These are phyloP conservation scores for Oxytorus armatus DNA, from an alignment of 2,888 invertebrate genomes.

Conservation along the genomic window DNA sequence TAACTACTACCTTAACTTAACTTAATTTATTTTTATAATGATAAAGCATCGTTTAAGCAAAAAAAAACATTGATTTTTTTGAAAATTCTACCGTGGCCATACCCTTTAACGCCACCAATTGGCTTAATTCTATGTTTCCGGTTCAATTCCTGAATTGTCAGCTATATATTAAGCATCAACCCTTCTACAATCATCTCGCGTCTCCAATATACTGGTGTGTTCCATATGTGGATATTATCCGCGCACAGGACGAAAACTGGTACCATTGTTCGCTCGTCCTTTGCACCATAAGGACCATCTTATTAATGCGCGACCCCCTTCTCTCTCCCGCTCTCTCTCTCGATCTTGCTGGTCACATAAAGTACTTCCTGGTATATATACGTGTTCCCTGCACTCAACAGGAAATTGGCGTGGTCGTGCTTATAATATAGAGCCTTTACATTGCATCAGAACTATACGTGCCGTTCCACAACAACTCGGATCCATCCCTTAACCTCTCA, in stretches of 20 bases:
- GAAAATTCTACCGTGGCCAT: too few species aligned
- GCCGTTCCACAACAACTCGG: not conserved
- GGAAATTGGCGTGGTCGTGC: slow-evolving; percentile 57
- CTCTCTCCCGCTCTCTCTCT: too few species aligned
- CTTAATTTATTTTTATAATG: too few species aligned
- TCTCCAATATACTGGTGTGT: not conserved
- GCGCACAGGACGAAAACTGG: slow-evolving; percentile 15
- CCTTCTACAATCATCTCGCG: slow-evolving; percentile 8
- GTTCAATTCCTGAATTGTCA: slow-evolving; percentile 11
- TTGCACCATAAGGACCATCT: slow-evolving; percentile 49
- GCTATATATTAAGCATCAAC: slow-evolving; percentile 5
- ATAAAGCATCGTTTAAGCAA: too few species aligned
- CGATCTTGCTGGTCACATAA: slow-evolving; percentile 14
- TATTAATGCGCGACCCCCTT: slow-evolving; percentile 40
- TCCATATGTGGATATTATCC: not conserved
- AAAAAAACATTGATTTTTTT: too few species aligned
- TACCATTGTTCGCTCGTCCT: slow-evolving; percentile 52
- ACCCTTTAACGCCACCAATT: too few species aligned
- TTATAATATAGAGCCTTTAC: slow-evolving; percentile 22
- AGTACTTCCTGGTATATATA: slow-evolving; percentile 36
- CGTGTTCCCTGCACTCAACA: slow-evolving; percentile 51
- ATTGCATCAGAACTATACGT: not conserved
- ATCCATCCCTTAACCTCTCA: too few species aligned
- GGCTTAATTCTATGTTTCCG: too few species aligned
- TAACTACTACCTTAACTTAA: too few species aligned